Evolutionary conservation across 2,113 vertebrate species (phyloP).

Genomic region (Eulemur rufifrons): DNA sequence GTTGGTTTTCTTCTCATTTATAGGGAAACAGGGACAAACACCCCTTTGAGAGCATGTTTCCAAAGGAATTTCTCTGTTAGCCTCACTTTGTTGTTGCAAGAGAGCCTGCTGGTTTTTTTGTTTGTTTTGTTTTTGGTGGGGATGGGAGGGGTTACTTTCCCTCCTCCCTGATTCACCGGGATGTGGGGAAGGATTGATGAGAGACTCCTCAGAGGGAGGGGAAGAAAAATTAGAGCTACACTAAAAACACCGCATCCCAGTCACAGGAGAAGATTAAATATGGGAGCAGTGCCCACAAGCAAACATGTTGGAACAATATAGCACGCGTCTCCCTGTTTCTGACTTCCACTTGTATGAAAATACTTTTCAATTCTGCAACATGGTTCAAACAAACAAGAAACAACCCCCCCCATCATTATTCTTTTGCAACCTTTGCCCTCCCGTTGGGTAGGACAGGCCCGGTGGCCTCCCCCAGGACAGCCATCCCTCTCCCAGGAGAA

Average conservation of each 20-base stretch:
- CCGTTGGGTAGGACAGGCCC: not conserved
- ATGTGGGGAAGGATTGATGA: not conserved
- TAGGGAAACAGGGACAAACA: not conserved
- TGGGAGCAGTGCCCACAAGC: not conserved
- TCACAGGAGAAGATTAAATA: not conserved
- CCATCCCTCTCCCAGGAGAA: slow-evolving; percentile 16
- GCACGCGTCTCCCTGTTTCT: not conserved
- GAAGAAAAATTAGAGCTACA: not conserved
- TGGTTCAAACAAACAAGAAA: not conserved
- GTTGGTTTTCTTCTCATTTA: not conserved
- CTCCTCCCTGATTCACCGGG: not conserved
- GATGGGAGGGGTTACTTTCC: not conserved
- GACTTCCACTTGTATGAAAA: not conserved
- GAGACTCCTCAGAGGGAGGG: not conserved
- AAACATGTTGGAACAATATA: not conserved
- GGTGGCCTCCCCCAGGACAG: not conserved
- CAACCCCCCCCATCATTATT: not conserved
- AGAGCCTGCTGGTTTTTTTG: not conserved
- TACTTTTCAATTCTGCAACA: not conserved
- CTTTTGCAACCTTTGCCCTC: not conserved
- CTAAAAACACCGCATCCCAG: not conserved
- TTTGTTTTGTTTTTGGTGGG: not conserved
- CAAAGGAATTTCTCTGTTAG: not conserved
- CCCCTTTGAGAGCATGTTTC: not conserved
- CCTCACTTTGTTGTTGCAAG: not conserved